Evolutionary conservation across 92 coral and sea anemone genomes (phyloP).

Genomic region (Porites divaricata): DNA sequence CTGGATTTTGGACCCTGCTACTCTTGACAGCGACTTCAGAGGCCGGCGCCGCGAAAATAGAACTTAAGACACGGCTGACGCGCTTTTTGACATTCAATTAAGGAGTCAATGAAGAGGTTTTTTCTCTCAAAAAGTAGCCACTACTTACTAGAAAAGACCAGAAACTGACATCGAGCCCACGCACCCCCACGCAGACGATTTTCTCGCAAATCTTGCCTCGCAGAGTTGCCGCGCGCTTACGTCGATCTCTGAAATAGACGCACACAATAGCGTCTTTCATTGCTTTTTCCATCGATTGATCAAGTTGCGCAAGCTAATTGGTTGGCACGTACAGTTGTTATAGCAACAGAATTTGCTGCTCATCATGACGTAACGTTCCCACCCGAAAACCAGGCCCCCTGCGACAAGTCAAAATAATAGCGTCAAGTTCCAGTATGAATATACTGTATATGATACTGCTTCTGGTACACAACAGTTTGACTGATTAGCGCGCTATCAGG

Average conservation of each 20-base stretch:
- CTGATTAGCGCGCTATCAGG: conserved; percentile 29
- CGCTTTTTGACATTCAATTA: neutral
- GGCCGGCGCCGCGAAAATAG: neutral
- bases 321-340: conserved; percentile 59
- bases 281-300: conserved; percentile 37
- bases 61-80: conserved; percentile 10
- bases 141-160: conserved; percentile 9
- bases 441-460: conserved; percentile 54
- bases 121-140: neutral
- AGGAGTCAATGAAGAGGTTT: conserved; percentile 3
- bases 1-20: conserved; percentile 24
- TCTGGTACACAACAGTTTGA: conserved; percentile 34
- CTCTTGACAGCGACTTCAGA: neutral
- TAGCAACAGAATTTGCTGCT: conserved; percentile 81
- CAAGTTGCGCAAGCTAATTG: conserved; percentile 67
- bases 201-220: conserved; percentile 7
- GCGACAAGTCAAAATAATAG: conserved; percentile 65
- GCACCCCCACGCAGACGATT: conserved; percentile 36
- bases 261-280: conserved; percentile 56
- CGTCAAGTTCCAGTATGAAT: conserved; percentile 30
- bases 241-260: conserved; percentile 60
- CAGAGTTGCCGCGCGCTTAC: conserved; percentile 26
- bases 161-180: conserved; percentile 2
- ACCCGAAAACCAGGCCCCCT: conserved; percentile 95
- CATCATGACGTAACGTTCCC: conserved; percentile 96